These are phyloP conservation scores for Lasioglossum lativentre DNA, from an alignment of 2,888 invertebrate species.

Conservation along the genomic window DNA sequence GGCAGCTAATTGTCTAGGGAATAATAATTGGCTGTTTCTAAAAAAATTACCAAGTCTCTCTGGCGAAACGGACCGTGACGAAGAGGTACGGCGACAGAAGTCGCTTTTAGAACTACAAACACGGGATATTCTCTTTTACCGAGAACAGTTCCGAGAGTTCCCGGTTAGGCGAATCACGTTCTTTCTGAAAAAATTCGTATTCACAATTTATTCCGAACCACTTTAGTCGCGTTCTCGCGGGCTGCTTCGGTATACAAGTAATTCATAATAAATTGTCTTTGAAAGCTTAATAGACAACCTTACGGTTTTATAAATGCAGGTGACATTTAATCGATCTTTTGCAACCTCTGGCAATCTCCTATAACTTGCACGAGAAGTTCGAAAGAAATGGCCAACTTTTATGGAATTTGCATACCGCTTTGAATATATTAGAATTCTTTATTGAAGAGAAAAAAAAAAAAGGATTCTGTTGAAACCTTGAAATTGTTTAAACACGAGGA, in stretches of 20 bases:
- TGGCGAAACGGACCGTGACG: constrained; percentile 46
- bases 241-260: neutral
- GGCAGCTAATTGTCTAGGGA: constrained; percentile 50
- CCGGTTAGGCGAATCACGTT: neutral
- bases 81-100: constrained; percentile 23
- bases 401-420: neutral
- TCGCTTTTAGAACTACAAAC: neutral
- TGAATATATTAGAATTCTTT: neutral
- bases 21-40: constrained; percentile 54
- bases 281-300: neutral
- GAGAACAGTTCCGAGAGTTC: neutral
- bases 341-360: neutral
- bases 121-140: neutral
- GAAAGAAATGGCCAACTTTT: neutral
- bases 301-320: neutral
- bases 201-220: neutral
- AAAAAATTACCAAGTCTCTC: constrained; percentile 44
- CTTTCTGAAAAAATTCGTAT: neutral
- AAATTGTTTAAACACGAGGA: too few relatives aligned
- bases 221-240: neutral
- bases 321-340: neutral
- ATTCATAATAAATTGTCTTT: neutral
- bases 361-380: neutral
- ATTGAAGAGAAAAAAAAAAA: too few relatives aligned
- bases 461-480: too few relatives aligned